Evolutionary conservation across 2,113 vertebrate species (phyloP).

Genomic region (Lanius collurio): DNA sequence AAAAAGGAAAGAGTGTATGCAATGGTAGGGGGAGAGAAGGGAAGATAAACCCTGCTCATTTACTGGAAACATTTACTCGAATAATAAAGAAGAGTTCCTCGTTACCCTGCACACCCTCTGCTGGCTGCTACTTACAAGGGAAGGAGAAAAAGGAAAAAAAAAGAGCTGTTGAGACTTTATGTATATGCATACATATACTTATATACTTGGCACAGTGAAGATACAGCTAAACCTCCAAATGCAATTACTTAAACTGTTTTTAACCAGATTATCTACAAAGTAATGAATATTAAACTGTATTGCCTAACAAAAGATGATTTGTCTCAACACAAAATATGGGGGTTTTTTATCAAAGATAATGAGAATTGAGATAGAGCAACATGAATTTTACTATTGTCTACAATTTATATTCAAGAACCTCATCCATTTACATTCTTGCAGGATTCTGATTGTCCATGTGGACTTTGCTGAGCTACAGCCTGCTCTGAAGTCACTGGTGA

Average conservation of each 20-base stretch:
- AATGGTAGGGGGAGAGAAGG: not conserved
- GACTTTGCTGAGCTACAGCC: not conserved
- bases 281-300: not conserved
- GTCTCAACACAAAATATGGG: not conserved
- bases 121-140: not conserved
- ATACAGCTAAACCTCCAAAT: not conserved
- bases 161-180: not conserved
- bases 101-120: conserved; percentile 22
- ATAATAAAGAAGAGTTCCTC: not conserved
- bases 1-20: not conserved
- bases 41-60: not conserved
- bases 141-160: not conserved
- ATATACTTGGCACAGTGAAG: not conserved
- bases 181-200: not conserved
- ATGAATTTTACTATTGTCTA: not conserved
- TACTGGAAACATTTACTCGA: not conserved
- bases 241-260: not conserved
- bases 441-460: too few species aligned
- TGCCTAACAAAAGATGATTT: not conserved
- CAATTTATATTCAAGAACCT: not conserved
- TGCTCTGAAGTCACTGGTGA: not conserved
- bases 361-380: not conserved
- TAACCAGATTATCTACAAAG: not conserved
- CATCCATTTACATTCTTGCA: not conserved
- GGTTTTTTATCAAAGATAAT: not conserved